phyloP scores from a whole-genome alignment of 64 coral and sea anemone genomes.

The Actinia tenebrosa region DNA sequence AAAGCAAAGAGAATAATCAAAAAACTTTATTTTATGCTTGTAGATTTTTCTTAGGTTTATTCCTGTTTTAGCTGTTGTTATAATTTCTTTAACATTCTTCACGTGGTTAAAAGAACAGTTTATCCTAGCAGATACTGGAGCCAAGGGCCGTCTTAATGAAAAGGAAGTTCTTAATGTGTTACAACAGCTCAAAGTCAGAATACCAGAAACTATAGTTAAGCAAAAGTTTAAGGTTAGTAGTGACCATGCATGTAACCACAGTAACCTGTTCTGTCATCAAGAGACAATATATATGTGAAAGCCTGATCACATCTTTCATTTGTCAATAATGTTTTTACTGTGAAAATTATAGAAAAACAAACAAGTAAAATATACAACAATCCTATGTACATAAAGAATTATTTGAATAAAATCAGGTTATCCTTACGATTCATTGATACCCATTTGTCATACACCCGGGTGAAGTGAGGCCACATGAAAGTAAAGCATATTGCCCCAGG shows the following conservation, averaged over 20 bases:
- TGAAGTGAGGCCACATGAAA: no score
- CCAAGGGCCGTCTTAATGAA: constrained; percentile 85
- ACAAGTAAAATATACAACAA: no score
- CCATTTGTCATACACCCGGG: no score
- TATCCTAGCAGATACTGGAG: constrained; percentile 82
- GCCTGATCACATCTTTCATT: no score
- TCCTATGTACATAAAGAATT: no score
- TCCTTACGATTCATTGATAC: no score
- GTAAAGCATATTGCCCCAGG: no score
- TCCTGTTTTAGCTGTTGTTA: neutral
- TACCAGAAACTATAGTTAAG: constrained; percentile 76
- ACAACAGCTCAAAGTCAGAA: constrained; percentile 75
- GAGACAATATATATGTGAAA: neutral
- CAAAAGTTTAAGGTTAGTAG: constrained; percentile 92
- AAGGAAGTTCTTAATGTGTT: constrained; percentile 83
- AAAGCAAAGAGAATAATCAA: no score
- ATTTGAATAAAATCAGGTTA: no score
- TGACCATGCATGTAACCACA: neutral
- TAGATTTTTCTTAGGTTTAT: neutral
- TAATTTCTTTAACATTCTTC: constrained; percentile 39
- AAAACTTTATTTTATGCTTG: no score
- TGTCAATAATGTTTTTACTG: no score
- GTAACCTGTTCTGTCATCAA: neutral
- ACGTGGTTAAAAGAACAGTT: constrained; percentile 97
- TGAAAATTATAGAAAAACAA: no score